Conservation (phyloP, 2,888 invertebrate genomes). For the Dichetophora obliterata region DNA sequence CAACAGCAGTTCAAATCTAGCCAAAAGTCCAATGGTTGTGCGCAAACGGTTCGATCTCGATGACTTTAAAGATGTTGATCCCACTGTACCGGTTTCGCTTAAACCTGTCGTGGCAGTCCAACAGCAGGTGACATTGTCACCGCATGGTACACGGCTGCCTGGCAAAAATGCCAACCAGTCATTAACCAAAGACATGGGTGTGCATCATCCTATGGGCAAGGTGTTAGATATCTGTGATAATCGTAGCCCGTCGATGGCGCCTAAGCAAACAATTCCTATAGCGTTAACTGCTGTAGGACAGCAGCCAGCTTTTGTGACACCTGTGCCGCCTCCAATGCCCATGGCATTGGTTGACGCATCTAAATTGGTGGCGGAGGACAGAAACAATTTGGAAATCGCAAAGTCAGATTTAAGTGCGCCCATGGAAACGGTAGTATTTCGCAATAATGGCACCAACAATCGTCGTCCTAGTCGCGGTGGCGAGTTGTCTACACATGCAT, state of each 20-base stretch:
- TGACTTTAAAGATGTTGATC: slow-evolving; percentile 64
- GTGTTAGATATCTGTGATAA: slow-evolving; percentile 66
- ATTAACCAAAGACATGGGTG: slow-evolving; percentile 52
- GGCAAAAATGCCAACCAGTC: slow-evolving; percentile 50
- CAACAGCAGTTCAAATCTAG: slow-evolving; percentile 59
- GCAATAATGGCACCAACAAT: slow-evolving; percentile 55
- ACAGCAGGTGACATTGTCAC: slow-evolving; percentile 38
- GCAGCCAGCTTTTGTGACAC: background rate
- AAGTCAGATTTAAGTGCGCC: slow-evolving; percentile 43
- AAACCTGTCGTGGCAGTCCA: slow-evolving; percentile 59
- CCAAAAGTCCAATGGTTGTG: slow-evolving; percentile 64
- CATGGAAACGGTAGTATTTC: slow-evolving; percentile 60
- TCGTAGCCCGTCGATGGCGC: background rate
- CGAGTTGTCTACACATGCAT: slow-evolving; percentile 64
- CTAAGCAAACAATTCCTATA: background rate
- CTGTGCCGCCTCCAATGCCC: background rate
- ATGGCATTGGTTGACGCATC: background rate
- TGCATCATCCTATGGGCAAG: slow-evolving; percentile 65
- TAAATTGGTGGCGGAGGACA: background rate
- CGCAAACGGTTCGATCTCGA: slow-evolving; percentile 65
- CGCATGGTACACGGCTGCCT: slow-evolving; percentile 13
- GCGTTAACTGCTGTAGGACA: background rate
- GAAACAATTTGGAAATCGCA: background rate
- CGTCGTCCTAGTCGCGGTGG: slow-evolving; percentile 55
- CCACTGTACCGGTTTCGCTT: slow-evolving; percentile 60